A percentile compares a stretch with the other conserved stretches of the same genome.
phyloP scores from a whole-genome alignment of 2,113 vertebrate species.

The Pheucticus melanocephalus region DNA sequence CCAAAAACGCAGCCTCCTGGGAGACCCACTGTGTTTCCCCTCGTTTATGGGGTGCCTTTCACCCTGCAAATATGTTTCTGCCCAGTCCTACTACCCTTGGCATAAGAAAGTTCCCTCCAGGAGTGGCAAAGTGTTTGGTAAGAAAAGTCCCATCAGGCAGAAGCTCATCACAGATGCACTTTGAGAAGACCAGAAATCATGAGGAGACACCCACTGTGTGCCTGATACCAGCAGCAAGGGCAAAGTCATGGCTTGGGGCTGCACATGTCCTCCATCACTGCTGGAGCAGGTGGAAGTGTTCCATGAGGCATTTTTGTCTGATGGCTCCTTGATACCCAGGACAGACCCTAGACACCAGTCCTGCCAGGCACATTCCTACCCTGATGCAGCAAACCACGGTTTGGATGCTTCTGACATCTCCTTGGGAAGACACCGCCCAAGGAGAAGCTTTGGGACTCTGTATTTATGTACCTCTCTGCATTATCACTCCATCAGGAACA shows the following conservation, averaged over 20 bases:
- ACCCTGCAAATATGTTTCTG: background rate
- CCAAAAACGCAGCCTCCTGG: background rate
- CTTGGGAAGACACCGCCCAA: background rate
- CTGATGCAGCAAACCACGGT: background rate
- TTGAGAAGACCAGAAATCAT: background rate
- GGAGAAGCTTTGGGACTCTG: background rate
- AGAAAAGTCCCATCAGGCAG: background rate
- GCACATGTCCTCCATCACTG: rapidly evolving
- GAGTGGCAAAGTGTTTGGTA: rapidly evolving
- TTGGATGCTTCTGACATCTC: background rate
- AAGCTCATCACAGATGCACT: rapidly evolving
- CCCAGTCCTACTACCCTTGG: background rate
- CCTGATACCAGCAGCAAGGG: background rate
- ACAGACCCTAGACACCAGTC: background rate
- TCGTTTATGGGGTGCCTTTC: background rate
- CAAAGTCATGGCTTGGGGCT: background rate
- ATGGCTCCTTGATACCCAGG: background rate
- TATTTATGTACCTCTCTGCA: background rate
- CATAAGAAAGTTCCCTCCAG: background rate
- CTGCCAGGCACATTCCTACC: background rate
- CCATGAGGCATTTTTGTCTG: background rate
- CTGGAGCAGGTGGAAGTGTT: background rate
- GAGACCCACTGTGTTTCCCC: background rate
- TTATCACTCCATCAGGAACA: background rate
- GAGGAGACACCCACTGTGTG: background rate